Conservation (phyloP, 2,888 invertebrate species). For the Balanococcus diminutus region DNA sequence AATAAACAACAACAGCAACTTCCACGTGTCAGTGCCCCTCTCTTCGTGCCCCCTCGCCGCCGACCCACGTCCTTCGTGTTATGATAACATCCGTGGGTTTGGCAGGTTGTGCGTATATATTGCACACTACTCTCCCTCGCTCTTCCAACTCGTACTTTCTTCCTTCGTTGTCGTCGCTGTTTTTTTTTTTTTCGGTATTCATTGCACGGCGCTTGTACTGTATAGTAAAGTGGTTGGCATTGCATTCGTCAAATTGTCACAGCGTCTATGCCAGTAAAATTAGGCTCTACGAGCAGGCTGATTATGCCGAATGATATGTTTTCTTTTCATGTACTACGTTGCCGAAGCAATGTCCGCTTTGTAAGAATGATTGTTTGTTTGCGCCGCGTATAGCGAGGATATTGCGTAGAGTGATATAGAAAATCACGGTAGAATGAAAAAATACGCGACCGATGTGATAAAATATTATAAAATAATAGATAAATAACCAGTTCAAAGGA, state of each 20-base stretch:
- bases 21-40: conserved; percentile 53
- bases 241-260: conserved; percentile 32
- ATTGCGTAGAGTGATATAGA: neutral
- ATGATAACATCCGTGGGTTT: conserved; percentile 52
- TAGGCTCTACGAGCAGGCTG: neutral
- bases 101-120: conserved; percentile 53
- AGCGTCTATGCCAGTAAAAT: neutral
- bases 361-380: neutral
- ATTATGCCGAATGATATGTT: conserved; percentile 5
- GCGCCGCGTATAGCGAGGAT: neutral
- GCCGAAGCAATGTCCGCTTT: neutral
- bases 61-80: conserved; percentile 46
- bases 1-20: conserved; percentile 55
- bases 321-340: neutral
- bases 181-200: conserved; percentile 34
- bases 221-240: conserved; percentile 25
- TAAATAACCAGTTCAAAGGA: neutral
- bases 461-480: neutral
- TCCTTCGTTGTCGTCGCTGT: neutral
- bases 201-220: conserved; percentile 12
- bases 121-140: conserved; percentile 36
- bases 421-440: neutral
- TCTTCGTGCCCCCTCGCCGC: conserved; percentile 13
- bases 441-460: conserved; percentile 19
- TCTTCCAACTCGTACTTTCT: neutral